Conservation (phyloP, 23 tunicate species). For the Halocynthia aurantium region DNA sequence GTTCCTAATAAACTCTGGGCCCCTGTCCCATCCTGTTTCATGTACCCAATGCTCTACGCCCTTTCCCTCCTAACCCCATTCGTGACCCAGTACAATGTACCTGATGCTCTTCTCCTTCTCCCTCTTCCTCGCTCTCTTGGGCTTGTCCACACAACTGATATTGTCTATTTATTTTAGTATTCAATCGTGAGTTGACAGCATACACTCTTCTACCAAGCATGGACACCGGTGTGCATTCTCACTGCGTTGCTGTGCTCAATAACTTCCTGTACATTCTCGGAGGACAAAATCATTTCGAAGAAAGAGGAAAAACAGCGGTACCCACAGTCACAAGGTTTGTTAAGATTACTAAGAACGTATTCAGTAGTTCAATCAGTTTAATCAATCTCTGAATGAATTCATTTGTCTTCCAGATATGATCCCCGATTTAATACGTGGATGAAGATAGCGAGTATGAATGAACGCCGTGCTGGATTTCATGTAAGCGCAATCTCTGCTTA, state of each 20-base stretch:
- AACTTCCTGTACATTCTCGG: slow-evolving; percentile 95
- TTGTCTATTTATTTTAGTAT: slow-evolving; percentile 35
- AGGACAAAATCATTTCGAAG: slow-evolving; percentile 99
- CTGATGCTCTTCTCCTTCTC: no score
- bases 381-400: background rate
- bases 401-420: slow-evolving; percentile 57
- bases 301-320: slow-evolving; percentile 97
- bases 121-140: no score
- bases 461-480: slow-evolving; percentile 96
- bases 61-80: no score
- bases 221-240: slow-evolving; percentile 99
- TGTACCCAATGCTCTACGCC: background rate
- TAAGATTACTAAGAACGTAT: background rate
- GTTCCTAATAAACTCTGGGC: no score
- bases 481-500: slow-evolving; percentile 96
- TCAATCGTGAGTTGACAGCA: slow-evolving; percentile 94
- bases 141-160: no score
- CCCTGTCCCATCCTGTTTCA: background rate
- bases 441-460: slow-evolving; percentile 99
- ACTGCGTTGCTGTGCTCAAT: slow-evolving; percentile 90
- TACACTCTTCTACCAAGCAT: slow-evolving; percentile 95
- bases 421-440: slow-evolving; percentile 99
- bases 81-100: no score
- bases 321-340: slow-evolving; percentile 84
- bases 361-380: background rate